These are phyloP conservation scores for Antigone vipio DNA, from an alignment of 2,113 vertebrate species.

Conservation along the genomic window DNA sequence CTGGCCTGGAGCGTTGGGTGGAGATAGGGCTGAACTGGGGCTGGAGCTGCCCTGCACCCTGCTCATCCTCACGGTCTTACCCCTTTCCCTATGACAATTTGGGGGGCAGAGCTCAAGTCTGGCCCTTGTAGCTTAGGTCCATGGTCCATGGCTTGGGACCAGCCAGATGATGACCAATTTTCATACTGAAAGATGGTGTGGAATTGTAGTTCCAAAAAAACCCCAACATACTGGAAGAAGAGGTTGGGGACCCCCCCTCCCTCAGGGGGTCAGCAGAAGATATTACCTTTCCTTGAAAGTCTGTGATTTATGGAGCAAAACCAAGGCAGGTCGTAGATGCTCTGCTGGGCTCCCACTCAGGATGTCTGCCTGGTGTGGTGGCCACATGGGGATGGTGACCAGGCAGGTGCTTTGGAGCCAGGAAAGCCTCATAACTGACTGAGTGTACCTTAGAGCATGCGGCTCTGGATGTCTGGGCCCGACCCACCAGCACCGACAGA, in stretches of 20 bases:
- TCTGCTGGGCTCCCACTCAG: neutral
- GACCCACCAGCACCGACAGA: rapidly evolving
- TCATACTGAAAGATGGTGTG: neutral
- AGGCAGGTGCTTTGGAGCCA: neutral
- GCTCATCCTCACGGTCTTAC: neutral
- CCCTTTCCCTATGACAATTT: rapidly evolving
- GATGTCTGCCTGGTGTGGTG: neutral
- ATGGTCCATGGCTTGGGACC: neutral
- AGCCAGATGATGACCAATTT: rapidly evolving
- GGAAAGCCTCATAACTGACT: rapidly evolving
- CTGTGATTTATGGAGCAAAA: neutral
- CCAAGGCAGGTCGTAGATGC: neutral
- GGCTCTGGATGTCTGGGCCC: neutral
- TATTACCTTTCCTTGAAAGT: neutral
- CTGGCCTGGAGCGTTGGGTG: neutral
- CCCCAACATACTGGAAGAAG: neutral
- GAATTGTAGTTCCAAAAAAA: neutral
- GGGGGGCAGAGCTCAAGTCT: neutral
- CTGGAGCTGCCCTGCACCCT: neutral
- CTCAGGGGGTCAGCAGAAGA: rapidly evolving
- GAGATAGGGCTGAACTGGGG: neutral
- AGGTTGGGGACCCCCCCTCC: neutral
- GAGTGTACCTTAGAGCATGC: neutral
- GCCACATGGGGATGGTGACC: neutral
- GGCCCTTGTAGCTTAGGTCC: rapidly evolving